A percentile compares a stretch with the other conserved stretches of the same genome.
Conservation (phyloP, 2,888 invertebrate genomes). For the Apocheima hispidaria region DNA sequence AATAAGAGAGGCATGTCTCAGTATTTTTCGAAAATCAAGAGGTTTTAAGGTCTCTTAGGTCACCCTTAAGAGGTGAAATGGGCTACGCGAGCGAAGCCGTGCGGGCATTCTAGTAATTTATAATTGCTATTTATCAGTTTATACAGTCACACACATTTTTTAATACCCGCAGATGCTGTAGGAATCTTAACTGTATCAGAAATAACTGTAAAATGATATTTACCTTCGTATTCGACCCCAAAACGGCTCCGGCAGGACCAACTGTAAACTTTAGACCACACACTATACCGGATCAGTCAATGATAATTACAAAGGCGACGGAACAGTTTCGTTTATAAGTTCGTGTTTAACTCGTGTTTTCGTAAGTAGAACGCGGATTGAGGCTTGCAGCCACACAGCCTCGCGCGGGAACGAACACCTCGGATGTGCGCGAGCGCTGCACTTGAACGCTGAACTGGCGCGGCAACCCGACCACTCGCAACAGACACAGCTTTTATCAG, state of each 20-base stretch:
- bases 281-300: conserved; percentile 59
- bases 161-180: conserved; percentile 31
- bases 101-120: too few relatives aligned
- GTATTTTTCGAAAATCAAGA: too few relatives aligned
- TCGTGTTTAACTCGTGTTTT: conserved; percentile 51
- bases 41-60: too few relatives aligned
- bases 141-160: neutral
- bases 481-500: conserved; percentile 43
- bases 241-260: conserved; percentile 51
- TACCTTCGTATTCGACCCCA: conserved; percentile 69
- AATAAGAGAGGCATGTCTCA: too few relatives aligned
- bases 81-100: too few relatives aligned
- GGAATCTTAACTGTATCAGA: conserved; percentile 54
- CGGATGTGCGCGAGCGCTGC: conserved; percentile 77
- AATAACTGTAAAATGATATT: conserved; percentile 63
- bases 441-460: conserved; percentile 81
- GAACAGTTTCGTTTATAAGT: conserved; percentile 45
- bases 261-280: conserved; percentile 58
- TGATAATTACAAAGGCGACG: conserved; percentile 33
- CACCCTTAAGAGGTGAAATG: too few relatives aligned
- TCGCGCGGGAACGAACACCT: conserved; percentile 66
- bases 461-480: conserved; percentile 61
- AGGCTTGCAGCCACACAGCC: conserved; percentile 63
- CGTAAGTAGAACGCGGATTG: conserved; percentile 59
- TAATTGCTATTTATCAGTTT: neutral